Evolutionary conservation across 2,888 invertebrate genomes (phyloP).

Genomic region (Adineta ricciae): DNA sequence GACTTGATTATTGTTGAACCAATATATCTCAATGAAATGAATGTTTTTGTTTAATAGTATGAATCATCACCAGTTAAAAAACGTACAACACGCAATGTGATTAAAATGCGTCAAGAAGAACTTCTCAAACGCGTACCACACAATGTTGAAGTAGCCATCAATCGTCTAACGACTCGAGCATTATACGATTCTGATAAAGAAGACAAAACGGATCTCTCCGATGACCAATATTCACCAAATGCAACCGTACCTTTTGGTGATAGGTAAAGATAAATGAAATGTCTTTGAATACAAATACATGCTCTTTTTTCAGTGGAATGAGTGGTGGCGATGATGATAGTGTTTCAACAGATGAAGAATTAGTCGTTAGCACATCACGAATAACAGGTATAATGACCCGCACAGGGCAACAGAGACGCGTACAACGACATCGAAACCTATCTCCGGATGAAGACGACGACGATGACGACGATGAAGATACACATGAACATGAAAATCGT

Average conservation of each 20-base stretch:
- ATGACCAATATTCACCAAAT: conserved; percentile 21
- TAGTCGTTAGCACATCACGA: neutral
- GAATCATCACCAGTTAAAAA: neutral
- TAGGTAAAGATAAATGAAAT: neutral
- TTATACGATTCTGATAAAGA: conserved; percentile 44
- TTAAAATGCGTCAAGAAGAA: conserved; percentile 5
- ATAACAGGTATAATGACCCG: neutral
- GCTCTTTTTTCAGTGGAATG: neutral
- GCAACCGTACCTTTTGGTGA: neutral
- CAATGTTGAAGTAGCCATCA: conserved; percentile 42
- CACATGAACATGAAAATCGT: conserved; percentile 37
- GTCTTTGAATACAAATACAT: too few relatives aligned
- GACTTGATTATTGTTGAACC: neutral
- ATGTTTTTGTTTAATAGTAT: neutral
- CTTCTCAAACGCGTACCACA: conserved; percentile 20
- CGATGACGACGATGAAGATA: conserved; percentile 36
- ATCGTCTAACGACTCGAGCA: conserved; percentile 45
- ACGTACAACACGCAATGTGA: conserved; percentile 15
- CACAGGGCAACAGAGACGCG: conserved; percentile 35
- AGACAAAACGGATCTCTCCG: conserved; percentile 4
- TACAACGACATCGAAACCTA: conserved; percentile 18
- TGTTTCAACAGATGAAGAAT: conserved; percentile 1
- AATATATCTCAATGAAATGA: too few relatives aligned
- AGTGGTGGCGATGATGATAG: conserved; percentile 26
- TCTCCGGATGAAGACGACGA: conserved; percentile 39